Base-by-base conservation (phyloP, 2,888 invertebrate genomes). In the Pachymerium ferrugineum region DNA sequence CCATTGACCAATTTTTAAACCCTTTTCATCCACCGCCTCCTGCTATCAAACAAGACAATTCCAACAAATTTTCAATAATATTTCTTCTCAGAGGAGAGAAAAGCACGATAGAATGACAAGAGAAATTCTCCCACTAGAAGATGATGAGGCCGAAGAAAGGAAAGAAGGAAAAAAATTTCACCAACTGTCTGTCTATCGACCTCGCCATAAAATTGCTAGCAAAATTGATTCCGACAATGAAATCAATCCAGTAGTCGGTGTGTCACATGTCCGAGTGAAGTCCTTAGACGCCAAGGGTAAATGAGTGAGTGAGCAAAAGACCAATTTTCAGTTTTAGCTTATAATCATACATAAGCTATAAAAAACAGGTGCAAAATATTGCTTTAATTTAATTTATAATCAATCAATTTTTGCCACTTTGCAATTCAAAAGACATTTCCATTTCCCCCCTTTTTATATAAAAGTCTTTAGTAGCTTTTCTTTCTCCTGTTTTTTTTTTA, bases 1-100 rank as follows among this genome's bases (percentile, higher is more conserved):
- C 54, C 54, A 54, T 54, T 54, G 54, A 54, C 54, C 54, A 54
- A 54, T 54, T 54, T 54, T 54, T 54, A 54, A 54, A 54, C 54
- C 54, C 54, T 54, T 54, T 25, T 22, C 22, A 25, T 22, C 54
- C 54, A n/a, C n/a, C 22, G 22, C 54, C 54, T 54, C 54, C 54
- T 54, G 54, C 54, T 54, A 54, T 54, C 54, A 54, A 54, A 54
- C 54, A 54, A 54, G 54, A 54, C 54, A 54, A 54, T 54, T 54
- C 54, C 22, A 54, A 54, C 54, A 54, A 54, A 54, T 54, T 54
- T 54, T 54, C 54, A 54, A 54, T 54, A 54, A 54, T 54, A 54
- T 54, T 54, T 54, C 54, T 54, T 54, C 54, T 25, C 25, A 54
- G 25, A 54, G 54, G 54, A 22, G 54, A 54, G 54, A 54, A 54